Conservation (phyloP, 2,888 invertebrate genomes). For the Papilio protenor region DNA sequence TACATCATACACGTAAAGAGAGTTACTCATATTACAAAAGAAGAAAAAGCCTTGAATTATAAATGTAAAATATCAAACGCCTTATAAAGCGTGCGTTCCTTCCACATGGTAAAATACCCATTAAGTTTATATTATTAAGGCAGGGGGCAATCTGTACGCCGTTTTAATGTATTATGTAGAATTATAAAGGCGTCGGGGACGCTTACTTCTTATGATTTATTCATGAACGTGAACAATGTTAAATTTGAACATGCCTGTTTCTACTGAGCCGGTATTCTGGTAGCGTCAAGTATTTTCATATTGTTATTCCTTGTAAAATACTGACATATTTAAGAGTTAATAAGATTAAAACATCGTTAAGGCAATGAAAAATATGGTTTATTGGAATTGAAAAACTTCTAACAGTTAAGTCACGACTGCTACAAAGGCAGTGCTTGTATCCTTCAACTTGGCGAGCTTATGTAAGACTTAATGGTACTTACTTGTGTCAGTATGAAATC, state of each 20-base stretch:
- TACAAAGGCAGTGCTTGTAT: not conserved
- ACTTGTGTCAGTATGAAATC: slow-evolving; percentile 50
- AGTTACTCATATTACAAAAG: not conserved
- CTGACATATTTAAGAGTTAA: not conserved
- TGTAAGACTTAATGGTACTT: not conserved
- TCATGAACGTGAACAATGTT: slow-evolving; percentile 79
- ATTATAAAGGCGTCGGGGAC: slow-evolving; percentile 80
- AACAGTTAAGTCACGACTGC: not conserved
- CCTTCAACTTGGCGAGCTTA: not conserved
- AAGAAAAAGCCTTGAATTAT: slow-evolving; percentile 16
- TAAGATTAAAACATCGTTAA: not conserved
- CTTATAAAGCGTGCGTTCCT: slow-evolving; percentile 49
- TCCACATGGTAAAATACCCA: slow-evolving; percentile 70
- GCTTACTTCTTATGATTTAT: slow-evolving; percentile 83
- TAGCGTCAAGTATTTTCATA: slow-evolving; percentile 73
- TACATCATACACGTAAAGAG: not conserved
- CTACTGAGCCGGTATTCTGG: slow-evolving; percentile 63
- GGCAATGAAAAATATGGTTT: too few species aligned
- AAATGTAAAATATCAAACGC: slow-evolving; percentile 34
- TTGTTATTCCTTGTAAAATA: slow-evolving; percentile 73
- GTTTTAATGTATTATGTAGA: slow-evolving; percentile 84
- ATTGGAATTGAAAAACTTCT: not conserved
- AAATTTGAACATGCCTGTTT: slow-evolving; percentile 80
- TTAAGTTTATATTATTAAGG: slow-evolving; percentile 80
- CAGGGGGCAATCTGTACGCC: slow-evolving; percentile 81